Evolutionary conservation across 2,113 vertebrate genomes (phyloP).

Genomic region (Dasyurus viverrinus): DNA sequence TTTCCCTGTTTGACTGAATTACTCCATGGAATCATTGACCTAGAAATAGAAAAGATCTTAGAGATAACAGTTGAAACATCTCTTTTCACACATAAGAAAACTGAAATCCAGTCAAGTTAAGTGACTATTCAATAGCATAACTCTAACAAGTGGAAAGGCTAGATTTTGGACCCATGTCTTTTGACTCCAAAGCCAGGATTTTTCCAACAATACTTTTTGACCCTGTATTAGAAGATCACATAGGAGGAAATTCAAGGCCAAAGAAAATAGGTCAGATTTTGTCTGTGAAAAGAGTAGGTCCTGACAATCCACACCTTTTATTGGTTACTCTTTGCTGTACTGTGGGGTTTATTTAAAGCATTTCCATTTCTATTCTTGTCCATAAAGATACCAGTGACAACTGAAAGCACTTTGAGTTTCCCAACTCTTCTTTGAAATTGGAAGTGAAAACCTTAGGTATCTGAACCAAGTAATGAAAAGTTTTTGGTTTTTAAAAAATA

Average conservation of each 20-base stretch:
- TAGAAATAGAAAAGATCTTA: background rate
- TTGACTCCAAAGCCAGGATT: background rate
- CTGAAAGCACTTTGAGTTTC: background rate
- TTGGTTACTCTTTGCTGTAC: background rate
- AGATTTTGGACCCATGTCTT: background rate
- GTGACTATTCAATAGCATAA: background rate
- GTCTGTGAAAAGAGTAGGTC: background rate
- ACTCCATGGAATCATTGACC: background rate
- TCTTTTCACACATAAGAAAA: background rate
- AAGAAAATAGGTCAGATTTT: background rate
- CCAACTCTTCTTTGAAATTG: conserved; percentile 4
- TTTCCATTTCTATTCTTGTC: background rate
- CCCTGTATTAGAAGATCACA: background rate
- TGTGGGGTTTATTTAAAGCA: conserved; percentile 1
- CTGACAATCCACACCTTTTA: conserved; percentile 20
- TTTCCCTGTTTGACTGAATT: conserved; percentile 28
- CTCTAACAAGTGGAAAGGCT: background rate
- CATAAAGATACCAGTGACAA: background rate
- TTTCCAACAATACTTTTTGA: background rate
- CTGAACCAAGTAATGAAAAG: background rate
- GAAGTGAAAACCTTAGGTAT: conserved; percentile 11
- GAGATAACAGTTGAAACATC: background rate
- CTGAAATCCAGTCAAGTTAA: background rate
- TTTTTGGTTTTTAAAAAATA: background rate
- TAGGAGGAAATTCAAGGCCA: background rate